These are phyloP conservation scores for Ormyrus thymus DNA, from an alignment of 2,888 invertebrate species.

Conservation along the genomic window DNA sequence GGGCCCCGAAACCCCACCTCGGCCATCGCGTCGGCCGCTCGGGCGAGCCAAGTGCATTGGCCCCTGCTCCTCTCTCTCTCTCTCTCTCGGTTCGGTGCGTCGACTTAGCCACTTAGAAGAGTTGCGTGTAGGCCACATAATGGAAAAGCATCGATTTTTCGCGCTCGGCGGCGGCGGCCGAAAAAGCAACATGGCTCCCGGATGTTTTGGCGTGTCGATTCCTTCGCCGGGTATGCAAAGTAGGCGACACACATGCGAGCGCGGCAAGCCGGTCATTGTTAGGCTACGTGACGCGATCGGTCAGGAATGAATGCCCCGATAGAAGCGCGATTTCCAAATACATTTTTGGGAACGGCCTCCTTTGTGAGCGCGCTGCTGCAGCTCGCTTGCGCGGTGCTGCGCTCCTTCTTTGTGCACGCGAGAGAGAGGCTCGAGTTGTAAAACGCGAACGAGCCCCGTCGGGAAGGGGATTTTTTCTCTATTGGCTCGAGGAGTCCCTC, in stretches of 20 bases:
- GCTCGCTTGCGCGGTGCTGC: background rate
- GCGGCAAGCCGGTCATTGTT: background rate
- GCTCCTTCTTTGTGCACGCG: background rate
- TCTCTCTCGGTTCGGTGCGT: constrained; percentile 63
- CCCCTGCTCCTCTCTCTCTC: constrained; percentile 61
- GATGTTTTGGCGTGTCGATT: constrained; percentile 47
- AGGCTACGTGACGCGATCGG: constrained; percentile 39
- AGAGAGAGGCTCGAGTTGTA: background rate
- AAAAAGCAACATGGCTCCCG: constrained; percentile 42
- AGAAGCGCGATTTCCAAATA: constrained; percentile 40
- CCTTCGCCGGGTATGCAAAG: constrained; percentile 44
- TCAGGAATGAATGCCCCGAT: constrained; percentile 40
- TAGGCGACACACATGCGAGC: background rate
- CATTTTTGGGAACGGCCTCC: constrained; percentile 17
- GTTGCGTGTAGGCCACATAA: constrained; percentile 57
- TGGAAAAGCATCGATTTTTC: constrained; percentile 52
- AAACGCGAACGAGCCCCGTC: too few relatives aligned
- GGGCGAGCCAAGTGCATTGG: constrained; percentile 63
- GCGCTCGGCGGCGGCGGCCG: background rate
- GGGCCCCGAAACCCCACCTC: constrained; percentile 65
- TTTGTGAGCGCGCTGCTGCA: background rate
- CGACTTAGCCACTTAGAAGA: constrained; percentile 69
- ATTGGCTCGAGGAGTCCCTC: too few relatives aligned
- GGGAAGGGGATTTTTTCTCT: too few relatives aligned
- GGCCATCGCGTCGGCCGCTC: constrained; percentile 54